Evolutionary conservation across 1,140 invertebrate genomes (phyloP).

Genomic region (Scaptomyza montana): DNA sequence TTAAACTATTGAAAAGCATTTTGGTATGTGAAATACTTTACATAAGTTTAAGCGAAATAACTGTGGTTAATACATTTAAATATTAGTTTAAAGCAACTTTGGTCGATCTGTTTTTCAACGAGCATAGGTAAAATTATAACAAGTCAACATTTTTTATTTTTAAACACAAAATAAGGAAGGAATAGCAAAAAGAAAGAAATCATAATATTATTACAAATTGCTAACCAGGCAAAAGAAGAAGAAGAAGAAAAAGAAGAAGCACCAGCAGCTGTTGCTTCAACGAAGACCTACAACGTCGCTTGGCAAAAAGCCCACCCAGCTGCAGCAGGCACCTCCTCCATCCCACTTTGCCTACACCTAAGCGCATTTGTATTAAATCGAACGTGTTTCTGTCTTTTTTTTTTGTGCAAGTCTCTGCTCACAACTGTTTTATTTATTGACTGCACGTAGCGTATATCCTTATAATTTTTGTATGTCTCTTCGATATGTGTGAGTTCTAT

Average conservation of each 20-base stretch:
- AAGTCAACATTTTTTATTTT: conserved; percentile 17
- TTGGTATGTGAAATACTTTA: too few relatives aligned
- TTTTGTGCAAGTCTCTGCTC: conserved; percentile 56
- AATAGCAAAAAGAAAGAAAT: background rate
- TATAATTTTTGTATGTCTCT: conserved; percentile 72
- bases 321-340: conserved; percentile 2
- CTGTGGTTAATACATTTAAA: too few relatives aligned
- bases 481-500: conserved; percentile 12
- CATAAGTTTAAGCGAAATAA: too few relatives aligned
- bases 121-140: background rate
- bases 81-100: too few relatives aligned
- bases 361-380: conserved; percentile 78
- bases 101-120: too few relatives aligned
- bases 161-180: conserved; percentile 28
- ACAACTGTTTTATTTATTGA: conserved; percentile 79
- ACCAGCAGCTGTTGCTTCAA: conserved; percentile 66
- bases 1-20: too few relatives aligned
- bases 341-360: conserved; percentile 25
- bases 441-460: conserved; percentile 77
- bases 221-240: conserved; percentile 46
- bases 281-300: conserved; percentile 71
- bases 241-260: conserved; percentile 24
- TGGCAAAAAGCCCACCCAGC: conserved; percentile 64
- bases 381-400: conserved; percentile 57
- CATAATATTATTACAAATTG: conserved; percentile 51